Percentiles rank a stretch among this genome's conserved stretches.
Evolutionary conservation across 2,888 invertebrate genomes (phyloP).

Genomic region (Harmothoe impar): DNA sequence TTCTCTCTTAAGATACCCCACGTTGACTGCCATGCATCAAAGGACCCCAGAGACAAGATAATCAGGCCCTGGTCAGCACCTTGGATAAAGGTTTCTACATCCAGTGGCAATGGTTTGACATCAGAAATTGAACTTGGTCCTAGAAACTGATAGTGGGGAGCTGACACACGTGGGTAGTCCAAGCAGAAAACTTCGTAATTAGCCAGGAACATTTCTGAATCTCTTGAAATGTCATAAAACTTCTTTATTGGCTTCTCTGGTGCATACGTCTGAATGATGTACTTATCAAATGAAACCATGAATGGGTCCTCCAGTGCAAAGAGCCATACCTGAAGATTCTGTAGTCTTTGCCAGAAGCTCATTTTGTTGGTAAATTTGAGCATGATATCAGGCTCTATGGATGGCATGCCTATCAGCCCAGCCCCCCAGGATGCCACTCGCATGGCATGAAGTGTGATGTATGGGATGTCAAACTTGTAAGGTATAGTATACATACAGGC

Average conservation of each 20-base stretch:
- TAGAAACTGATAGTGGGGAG: slow-evolving; percentile 43
- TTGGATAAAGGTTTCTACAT: not conserved
- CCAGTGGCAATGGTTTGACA: not conserved
- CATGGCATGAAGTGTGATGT: slow-evolving; percentile 33
- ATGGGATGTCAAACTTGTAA: slow-evolving; percentile 62
- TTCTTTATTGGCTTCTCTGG: not conserved
- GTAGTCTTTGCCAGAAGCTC: slow-evolving; percentile 51
- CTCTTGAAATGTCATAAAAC: not conserved
- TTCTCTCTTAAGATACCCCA: not conserved
- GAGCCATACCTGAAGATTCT: slow-evolving; percentile 4
- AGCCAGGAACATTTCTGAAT: slow-evolving; percentile 59
- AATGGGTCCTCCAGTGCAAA: not conserved
- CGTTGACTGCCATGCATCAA: not conserved
- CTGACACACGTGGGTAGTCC: slow-evolving; percentile 60
- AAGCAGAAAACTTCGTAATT: slow-evolving; percentile 56
- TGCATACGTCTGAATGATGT: not conserved
- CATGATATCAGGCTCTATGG: slow-evolving; percentile 46
- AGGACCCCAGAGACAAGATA: slow-evolving; percentile 20
- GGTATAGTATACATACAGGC: slow-evolving; percentile 43
- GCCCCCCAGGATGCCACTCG: slow-evolving; percentile 35
- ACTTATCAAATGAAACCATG: not conserved
- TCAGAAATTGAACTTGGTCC: not conserved
- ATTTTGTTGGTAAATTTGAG: not conserved
- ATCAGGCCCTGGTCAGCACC: slow-evolving; percentile 38
- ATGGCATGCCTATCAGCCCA: slow-evolving; percentile 58